phyloP scores from a whole-genome alignment of 30 jellyfish, hydroid and myxozoan species.

The Aurelia sp. region DNA sequence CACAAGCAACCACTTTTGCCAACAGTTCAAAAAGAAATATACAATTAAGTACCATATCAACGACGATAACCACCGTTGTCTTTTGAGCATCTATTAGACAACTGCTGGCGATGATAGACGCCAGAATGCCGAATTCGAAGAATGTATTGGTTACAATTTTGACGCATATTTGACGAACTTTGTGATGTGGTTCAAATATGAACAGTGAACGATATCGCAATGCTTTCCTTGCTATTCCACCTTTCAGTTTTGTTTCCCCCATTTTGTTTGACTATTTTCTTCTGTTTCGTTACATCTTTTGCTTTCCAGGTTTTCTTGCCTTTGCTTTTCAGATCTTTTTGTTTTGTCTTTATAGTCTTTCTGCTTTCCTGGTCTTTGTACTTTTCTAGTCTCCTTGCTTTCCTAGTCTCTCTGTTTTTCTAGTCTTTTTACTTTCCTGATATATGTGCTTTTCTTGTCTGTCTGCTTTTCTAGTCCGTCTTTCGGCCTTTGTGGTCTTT shows the following conservation, averaged over 20 bases:
- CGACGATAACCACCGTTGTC: background rate
- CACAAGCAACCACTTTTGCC: constrained; percentile 75
- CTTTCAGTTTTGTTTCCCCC: background rate
- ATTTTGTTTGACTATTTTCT: no score
- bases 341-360: background rate
- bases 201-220: constrained; percentile 54
- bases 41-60: constrained; percentile 24
- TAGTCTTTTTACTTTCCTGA: no score
- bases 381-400: no score
- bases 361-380: no score
- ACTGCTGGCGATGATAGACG: constrained; percentile 68
- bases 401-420: no score
- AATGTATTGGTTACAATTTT: constrained; percentile 34
- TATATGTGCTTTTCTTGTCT: no score
- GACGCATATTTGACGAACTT: constrained; percentile 37
- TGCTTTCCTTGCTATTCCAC: constrained; percentile 32
- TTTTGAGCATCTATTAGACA: background rate
- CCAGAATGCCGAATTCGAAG: constrained; percentile 25
- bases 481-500: no score
- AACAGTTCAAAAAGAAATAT: constrained; percentile 70
- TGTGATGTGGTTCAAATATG: constrained; percentile 44
- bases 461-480: no score
- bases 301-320: background rate
- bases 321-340: background rate
- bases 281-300: no score